Evolutionary conservation across 2,113 vertebrate genomes (phyloP), one percentile per base, ranked within the genome.

Genomic region (Anoura caudifer): DNA sequence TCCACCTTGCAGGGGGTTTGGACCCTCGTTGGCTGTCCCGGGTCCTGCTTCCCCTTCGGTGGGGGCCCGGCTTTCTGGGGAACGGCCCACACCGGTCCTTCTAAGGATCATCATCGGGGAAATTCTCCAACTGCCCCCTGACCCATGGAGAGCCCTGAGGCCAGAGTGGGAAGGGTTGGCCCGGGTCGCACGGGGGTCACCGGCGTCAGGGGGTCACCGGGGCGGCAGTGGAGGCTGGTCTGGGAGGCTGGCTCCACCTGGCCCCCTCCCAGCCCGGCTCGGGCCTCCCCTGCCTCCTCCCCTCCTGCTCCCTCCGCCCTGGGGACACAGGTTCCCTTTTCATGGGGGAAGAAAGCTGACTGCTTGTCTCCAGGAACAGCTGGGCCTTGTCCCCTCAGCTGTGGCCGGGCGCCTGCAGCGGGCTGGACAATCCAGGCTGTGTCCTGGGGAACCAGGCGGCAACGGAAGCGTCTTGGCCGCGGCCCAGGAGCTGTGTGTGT

Each of bases 301-400:
- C 92, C 96, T 90, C 81, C 33, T 20, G 90, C 94, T 92, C 54
- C 75, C 77, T n/a, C 3, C 41, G 50, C 59, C 59, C 24, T 28
- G 26, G 26, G 87, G 70, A 97, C 96, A 98, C 90, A 97, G 97
- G 92, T 97, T 85, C 96, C 96, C 92, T 95, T 97, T 98, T 98
- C 96, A 97, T 96, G 96, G 90, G 95, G 4, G 45, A 96, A 97
- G 97, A 96, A 97, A 98, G 97, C 95, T 85, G 97, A 72, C 92
- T 70, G 22, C 97, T 98, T 98, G 95, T 95, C 97, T 97, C 63
- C 90, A 87, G 82, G 91, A 96, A 94, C 97, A 97, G 96, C 96
- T 87, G 92, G 96, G 97, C 97, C 93, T 95, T 97, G 82, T 96
- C 95, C 45, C 94, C 96, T 96, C 95, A 96, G 94, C 97, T 79